These are phyloP conservation scores for Bos javanicus DNA, from an alignment of 2,113 vertebrate genomes.

Conservation along the genomic window DNA sequence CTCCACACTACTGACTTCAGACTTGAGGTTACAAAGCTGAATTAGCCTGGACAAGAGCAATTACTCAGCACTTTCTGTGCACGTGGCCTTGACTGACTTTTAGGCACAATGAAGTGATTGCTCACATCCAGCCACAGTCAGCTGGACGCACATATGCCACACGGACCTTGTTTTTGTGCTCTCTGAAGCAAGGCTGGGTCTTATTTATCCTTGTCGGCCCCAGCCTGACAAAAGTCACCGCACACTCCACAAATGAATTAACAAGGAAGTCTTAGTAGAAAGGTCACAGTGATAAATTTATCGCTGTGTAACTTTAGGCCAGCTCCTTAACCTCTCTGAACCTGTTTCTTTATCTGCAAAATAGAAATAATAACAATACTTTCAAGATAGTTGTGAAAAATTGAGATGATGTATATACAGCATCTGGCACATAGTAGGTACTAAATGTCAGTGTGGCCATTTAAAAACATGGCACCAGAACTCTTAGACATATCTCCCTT, in stretches of 20 bases:
- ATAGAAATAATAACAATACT: neutral
- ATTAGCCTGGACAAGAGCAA: slow-evolving; percentile 61
- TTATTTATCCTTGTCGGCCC: neutral
- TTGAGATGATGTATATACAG: neutral
- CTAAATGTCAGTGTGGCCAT: neutral
- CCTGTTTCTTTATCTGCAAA: neutral
- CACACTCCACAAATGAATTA: neutral
- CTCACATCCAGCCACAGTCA: neutral
- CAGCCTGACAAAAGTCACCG: neutral
- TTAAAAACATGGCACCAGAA: slow-evolving; percentile 7
- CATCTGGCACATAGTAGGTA: neutral
- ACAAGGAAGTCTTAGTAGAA: neutral
- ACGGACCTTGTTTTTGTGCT: neutral
- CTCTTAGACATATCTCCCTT: neutral
- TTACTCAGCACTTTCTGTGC: slow-evolving; percentile 53
- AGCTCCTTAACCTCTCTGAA: neutral
- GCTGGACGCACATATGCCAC: neutral
- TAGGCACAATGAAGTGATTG: neutral
- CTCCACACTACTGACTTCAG: slow-evolving; percentile 59
- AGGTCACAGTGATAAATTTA: neutral
- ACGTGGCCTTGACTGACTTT: slow-evolving; percentile 28
- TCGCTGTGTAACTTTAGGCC: neutral
- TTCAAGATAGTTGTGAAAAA: neutral
- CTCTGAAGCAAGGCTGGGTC: neutral
- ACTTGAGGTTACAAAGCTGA: slow-evolving; percentile 61